Evolutionary conservation across 2,113 vertebrate genomes (phyloP).

Genomic region (Dendropsophus ebraccatus): DNA sequence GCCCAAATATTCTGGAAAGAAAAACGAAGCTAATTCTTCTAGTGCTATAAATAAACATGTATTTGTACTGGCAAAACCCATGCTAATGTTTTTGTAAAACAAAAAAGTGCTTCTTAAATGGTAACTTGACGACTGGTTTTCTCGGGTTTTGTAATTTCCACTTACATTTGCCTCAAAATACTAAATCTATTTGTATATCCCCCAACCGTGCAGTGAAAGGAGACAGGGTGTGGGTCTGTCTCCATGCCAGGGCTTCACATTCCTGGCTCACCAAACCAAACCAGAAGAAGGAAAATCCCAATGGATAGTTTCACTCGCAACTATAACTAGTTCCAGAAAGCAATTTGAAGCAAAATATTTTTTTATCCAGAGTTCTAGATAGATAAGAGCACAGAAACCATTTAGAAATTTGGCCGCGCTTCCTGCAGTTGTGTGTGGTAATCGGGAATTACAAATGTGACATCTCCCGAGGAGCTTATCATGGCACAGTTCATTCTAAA

Average conservation of each 20-base stretch:
- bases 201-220: not conserved
- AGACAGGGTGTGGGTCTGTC: constrained; percentile 22
- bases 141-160: not conserved
- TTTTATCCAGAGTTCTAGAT: not conserved
- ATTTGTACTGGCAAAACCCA: not conserved
- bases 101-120: not conserved
- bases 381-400: constrained; percentile 64
- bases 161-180: not conserved
- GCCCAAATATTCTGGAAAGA: not conserved
- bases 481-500: constrained; percentile 82
- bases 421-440: constrained; percentile 61
- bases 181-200: not conserved
- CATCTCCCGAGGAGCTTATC: constrained; percentile 72
- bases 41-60: not conserved
- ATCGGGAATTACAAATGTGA: constrained; percentile 70
- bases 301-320: constrained; percentile 8
- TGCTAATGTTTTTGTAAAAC: not conserved
- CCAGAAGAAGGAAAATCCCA: constrained; percentile 29
- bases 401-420: constrained; percentile 65
- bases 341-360: not conserved
- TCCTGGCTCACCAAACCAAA: constrained; percentile 21
- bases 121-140: not conserved
- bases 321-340: constrained; percentile 23
- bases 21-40: not conserved
- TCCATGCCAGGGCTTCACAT: constrained; percentile 26